Evolutionary conservation across 2,888 invertebrate species (phyloP), one percentile per base, ranked within the genome.

Genomic region (Hydriomena furcata): DNA sequence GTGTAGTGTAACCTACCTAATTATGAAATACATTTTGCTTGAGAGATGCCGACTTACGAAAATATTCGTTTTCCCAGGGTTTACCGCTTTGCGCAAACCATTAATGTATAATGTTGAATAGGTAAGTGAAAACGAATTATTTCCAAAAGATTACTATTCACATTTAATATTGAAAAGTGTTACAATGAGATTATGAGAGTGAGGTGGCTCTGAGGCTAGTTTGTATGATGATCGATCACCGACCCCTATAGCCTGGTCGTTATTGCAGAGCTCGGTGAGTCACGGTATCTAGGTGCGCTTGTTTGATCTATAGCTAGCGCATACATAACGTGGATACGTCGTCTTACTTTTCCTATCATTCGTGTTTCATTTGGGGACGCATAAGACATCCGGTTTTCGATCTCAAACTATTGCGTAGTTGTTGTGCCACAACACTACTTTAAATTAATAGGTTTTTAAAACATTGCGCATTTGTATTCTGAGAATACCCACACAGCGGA

Each of bases 271-370:
- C 44, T 24, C 43, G 24, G 34, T 55, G 52, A 54, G 44, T 58
- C 55, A 50, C 55, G 49, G 53, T 58, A 41, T 44, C 55, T 53
- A 53, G 51, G 60, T 50, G 55, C 53, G 47, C 48, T 47, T 55
- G 58, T 58, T 55, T 53, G 53, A 52, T 60, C 60, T 52, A 52
- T 57, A 42, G 42, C 35, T 30, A n/a, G 23, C 24, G 40, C 36
- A 24, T 27, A 24, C 36, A 27, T 28, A 25, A 10, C 48, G 25
- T 37, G 27, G 24, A 36, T 37, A 32, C 6, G 40, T 8, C 25
- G 27, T 37, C 30, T 10, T 34, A 46, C 41, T 43, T 47, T 52
- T 44, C 46, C 24, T 52, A 47, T 52, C 37, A 47, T 43, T 52
- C 27, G 32, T 23, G 32, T 24, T 51, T 44, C 38, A 21, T 41